Base-by-base conservation (phyloP, 2,888 invertebrate genomes). In the Hypomecis atomaria region DNA sequence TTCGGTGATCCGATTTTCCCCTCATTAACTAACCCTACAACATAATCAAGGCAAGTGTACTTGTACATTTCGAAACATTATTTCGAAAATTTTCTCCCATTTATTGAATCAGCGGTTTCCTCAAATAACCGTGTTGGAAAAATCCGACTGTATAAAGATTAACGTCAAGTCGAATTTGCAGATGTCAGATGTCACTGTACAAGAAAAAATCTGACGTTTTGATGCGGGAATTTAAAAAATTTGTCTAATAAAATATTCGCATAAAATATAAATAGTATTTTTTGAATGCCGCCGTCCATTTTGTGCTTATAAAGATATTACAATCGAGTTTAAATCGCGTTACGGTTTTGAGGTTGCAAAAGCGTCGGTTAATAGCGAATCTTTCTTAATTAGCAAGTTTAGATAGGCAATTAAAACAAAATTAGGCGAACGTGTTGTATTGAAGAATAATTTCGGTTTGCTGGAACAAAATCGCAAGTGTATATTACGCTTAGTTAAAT, bases 141-240 rank as follows among this genome's bases (percentile, higher is more conserved):
- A 78, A 67, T 73, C 76, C 68, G 72, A 64, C 75, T 76, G 73
- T 76, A 65, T 72, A 71, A 68, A 78, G 78, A 84, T 85, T 82
- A 84, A 76, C 71, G 82, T 83, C 82, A 81, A 66, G 73, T 73
- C 75, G 78, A 79, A 77, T 83, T 78, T 73, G 75, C 76, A 75
- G 75, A 78, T 77, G 78, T 79, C 79, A 79, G 61, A 69, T 55
- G 66, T 65, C 73, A 70, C 62, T 61, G 70, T 67, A 69, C 44
- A 56, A 59, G 68, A 72, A 69, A 63, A 73, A 74, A 76, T 73
- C 69, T 73, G 79, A 79, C 79, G 70, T 71, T 67, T 63, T 59
- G 72, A 71, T 72, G 69, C n/a, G 36, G 56, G 36, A 60, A 55
- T 54, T 44, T 49, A 63, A 55, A 65, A 56, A 52, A 60, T 36